Conservation (phyloP, 1,140 invertebrate genomes). For the Ceratina japonica region DNA sequence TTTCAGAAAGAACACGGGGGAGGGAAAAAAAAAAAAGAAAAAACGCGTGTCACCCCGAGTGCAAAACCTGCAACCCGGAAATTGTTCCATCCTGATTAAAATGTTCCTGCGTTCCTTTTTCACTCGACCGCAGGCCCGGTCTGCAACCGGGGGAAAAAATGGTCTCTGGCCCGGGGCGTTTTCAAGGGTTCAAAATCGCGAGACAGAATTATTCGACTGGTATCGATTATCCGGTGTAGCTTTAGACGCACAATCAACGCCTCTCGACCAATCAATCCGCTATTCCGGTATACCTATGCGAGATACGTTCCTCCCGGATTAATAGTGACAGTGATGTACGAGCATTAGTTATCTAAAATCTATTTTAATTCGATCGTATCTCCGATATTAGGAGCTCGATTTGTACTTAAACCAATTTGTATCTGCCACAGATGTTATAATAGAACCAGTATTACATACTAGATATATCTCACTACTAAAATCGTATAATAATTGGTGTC, state of each 20-base stretch:
- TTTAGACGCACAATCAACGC: neutral
- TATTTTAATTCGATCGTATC: too few species aligned
- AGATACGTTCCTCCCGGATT: neutral
- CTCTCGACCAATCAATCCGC: conserved; percentile 20
- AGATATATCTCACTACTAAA: too few species aligned
- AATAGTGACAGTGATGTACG: too few species aligned
- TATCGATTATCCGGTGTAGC: neutral
- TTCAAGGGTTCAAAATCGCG: neutral
- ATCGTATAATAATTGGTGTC: too few species aligned
- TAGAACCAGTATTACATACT: too few species aligned
- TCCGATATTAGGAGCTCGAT: too few species aligned
- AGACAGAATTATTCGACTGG: neutral
- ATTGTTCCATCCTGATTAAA: conserved; percentile 45
- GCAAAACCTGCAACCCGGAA: conserved; percentile 23
- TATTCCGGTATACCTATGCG: neutral
- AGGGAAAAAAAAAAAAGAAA: neutral
- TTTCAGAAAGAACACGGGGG: conserved; percentile 20
- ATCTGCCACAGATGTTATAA: too few species aligned
- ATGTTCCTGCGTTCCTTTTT: conserved; percentile 10
- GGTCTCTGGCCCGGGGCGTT: too few species aligned
- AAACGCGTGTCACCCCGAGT: conserved; percentile 11
- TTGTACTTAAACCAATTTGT: too few species aligned
- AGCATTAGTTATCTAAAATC: too few species aligned
- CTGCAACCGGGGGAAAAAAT: too few species aligned
- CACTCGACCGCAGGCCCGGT: neutral